Evolutionary conservation across 2,797 vertebrate genomes (phyloP), one percentile per base, ranked within the genome.

Genomic region (Epinephelus malabaricus): DNA sequence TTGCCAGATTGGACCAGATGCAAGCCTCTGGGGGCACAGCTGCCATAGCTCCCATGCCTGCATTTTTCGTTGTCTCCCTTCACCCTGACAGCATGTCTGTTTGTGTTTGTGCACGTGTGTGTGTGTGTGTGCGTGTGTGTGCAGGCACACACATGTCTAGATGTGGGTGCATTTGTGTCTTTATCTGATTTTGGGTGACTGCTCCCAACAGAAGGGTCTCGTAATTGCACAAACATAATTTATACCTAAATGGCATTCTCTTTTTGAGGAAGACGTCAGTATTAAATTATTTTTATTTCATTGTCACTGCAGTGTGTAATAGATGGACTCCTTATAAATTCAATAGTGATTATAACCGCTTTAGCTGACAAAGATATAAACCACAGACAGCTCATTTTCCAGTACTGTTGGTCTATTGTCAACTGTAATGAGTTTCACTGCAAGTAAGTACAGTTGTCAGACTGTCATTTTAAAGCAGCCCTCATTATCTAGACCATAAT

Each of bases 1-100:
- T 86, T 91, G 86, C 93, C 90, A 93, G 88, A 93, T 79, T 93
- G 91, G 88, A 89, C 84, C 92, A 94, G 89, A 94, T 93, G 93
- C 74, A 87, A 88, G 92, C 92, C 91, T 92, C 86, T 89, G 84
- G 88, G 92, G 90, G 76, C 84, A 88, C 91, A 93, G 90, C 90
- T 94, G 93, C 82, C 87, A 60, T 71, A 63, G 74, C 76, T 86
- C 68, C 69, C 43, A 81, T 88, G 74, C 81, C 81, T 88, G 55
- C 82, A 83, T 88, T 91, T 92, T 86, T 91, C 84, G 86, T 77
- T 72, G 63, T 80, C 72, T 89, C 60, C 63, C 76, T 68, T 81
- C 69, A 87, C 67, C 53, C 74, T 82, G 81, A 80, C 82, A 84
- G 70, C 76, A 63, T 73, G 70, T 79, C 56, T 86, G 78, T 80